Conservation (phyloP, 2,888 invertebrate genomes). For the Agonopterix alstromeriana region DNA sequence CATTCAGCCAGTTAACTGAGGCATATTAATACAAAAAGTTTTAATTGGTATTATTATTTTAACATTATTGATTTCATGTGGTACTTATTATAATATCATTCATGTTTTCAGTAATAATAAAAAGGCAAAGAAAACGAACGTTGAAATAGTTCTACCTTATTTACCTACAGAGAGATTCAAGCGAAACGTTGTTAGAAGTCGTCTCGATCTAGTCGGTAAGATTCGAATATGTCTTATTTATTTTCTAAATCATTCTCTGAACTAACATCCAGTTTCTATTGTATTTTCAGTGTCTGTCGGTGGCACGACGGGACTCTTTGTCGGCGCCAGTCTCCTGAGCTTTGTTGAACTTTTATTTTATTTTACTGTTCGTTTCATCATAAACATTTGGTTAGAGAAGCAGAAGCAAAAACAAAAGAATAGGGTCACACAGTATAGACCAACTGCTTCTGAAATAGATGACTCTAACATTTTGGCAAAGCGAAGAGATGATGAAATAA, state of each 20-base stretch:
- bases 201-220: constrained; percentile 80
- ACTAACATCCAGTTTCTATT: background rate
- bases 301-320: constrained; percentile 79
- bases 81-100: no score
- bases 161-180: constrained; percentile 80
- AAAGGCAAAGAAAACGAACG: constrained; percentile 57
- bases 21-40: no score
- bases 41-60: no score
- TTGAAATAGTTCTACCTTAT: constrained; percentile 74
- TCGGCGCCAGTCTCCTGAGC: constrained; percentile 81
- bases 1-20: background rate
- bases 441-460: no score
- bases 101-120: constrained; percentile 24
- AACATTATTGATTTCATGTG: background rate
- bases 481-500: background rate
- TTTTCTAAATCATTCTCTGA: no score
- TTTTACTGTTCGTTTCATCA: constrained; percentile 72
- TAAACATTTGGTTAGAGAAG: constrained; percentile 43
- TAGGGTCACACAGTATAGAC: background rate
- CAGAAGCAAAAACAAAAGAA: constrained; percentile 12
- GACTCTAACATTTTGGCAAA: background rate
- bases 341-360: constrained; percentile 80
- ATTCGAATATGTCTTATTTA: background rate
- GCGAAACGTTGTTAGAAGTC: constrained; percentile 80
- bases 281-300: constrained; percentile 77